Conservation (phyloP, 2,888 invertebrate genomes). For the Acrocera orbiculus region DNA sequence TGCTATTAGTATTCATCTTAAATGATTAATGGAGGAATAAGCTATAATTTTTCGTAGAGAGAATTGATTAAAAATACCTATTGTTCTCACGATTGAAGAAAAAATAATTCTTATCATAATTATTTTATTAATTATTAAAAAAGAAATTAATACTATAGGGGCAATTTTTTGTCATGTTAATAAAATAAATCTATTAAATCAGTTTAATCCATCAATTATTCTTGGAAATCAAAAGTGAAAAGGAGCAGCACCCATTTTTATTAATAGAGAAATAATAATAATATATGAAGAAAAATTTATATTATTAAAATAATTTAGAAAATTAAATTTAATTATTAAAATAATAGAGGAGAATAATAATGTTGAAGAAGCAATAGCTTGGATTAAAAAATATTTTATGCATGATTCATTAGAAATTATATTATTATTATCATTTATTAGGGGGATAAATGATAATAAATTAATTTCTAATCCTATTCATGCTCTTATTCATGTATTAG, state of each 20-base stretch:
- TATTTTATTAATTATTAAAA: constrained; percentile 32
- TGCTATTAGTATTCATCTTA: constrained; percentile 37
- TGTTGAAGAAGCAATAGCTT: constrained; percentile 39
- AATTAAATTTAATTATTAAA: constrained; percentile 19
- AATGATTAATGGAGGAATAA: constrained; percentile 45
- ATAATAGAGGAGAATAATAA: constrained; percentile 34
- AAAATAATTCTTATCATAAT: constrained; percentile 32
- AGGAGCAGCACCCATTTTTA: constrained; percentile 40
- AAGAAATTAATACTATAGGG: constrained; percentile 38
- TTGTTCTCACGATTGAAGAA: constrained; percentile 33
- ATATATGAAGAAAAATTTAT: constrained; percentile 22
- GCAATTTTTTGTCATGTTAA: constrained; percentile 48
- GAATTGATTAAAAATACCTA: constrained; percentile 37
- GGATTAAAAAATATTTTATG: constrained; percentile 42
- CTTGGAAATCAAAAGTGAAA: constrained; percentile 43
- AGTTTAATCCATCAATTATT: constrained; percentile 39
- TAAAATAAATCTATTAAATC: constrained; percentile 38
- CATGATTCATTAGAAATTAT: constrained; percentile 36
- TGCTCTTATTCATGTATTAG: constrained; percentile 32
- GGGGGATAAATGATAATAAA: constrained; percentile 40
- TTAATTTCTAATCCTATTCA: constrained; percentile 49
- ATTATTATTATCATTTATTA: constrained; percentile 36
- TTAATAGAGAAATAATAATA: constrained; percentile 29
- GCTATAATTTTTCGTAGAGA: constrained; percentile 40
- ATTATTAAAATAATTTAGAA: constrained; percentile 18